These are phyloP conservation scores for Griposia aprilina DNA, from an alignment of 2,888 invertebrate genomes.

Conservation along the genomic window DNA sequence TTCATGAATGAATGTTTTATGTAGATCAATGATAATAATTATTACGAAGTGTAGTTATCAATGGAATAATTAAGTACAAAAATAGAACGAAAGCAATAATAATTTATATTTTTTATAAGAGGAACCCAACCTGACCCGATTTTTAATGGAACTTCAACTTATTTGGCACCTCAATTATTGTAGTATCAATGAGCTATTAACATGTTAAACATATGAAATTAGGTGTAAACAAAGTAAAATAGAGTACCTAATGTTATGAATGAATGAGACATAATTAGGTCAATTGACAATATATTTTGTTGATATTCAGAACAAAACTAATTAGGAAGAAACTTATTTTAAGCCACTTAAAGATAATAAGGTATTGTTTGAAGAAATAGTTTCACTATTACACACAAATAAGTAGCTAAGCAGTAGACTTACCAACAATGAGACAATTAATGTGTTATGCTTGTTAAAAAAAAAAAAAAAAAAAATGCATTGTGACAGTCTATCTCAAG, in stretches of 20 bases:
- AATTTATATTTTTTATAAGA: constrained; percentile 49
- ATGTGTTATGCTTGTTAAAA: neutral
- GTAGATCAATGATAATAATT: neutral
- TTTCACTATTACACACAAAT: neutral
- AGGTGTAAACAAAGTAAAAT: constrained; percentile 20
- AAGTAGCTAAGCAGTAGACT: neutral
- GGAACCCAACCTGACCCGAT: constrained; percentile 51
- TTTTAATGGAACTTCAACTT: constrained; percentile 36
- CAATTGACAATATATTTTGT: neutral
- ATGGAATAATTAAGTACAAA: neutral
- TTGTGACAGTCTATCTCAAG: neutral
- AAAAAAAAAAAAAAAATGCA: too few species aligned
- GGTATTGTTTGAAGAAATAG: neutral
- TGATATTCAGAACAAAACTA: neutral
- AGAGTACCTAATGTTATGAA: constrained; percentile 17
- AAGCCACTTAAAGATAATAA: neutral
- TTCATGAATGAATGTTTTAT: neutral
- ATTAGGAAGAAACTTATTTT: neutral
- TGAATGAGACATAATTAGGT: constrained; percentile 19
- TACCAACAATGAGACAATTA: too few species aligned
- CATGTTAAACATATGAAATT: constrained; percentile 1
- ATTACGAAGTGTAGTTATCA: constrained; percentile 7
- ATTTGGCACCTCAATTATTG: constrained; percentile 16
- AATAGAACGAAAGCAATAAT: constrained; percentile 23
- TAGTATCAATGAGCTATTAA: constrained; percentile 23